A percentile compares a stretch with the other conserved stretches of the same genome.
These are phyloP conservation scores for Notamacropus eugenii DNA, from an alignment of 2,797 vertebrate genomes.

Conservation along the genomic window DNA sequence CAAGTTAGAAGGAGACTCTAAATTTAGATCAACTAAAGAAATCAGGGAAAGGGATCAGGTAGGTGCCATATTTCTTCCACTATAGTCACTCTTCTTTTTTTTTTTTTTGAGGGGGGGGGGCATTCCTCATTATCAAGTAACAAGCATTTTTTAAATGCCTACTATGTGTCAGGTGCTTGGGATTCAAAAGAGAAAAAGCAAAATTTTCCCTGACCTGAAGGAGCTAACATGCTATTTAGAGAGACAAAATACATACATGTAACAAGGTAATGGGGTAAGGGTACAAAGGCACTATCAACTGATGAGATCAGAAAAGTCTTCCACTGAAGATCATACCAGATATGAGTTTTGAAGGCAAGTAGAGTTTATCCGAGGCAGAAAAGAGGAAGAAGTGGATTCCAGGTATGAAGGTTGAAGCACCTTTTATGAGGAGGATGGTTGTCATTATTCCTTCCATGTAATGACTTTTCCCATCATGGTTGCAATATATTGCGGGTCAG, in stretches of 20 bases:
- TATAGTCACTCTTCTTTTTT: not conserved
- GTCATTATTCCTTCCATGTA: not conserved
- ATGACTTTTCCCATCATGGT: not conserved
- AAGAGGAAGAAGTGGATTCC: not conserved
- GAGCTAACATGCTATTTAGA: not conserved
- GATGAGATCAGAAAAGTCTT: not conserved
- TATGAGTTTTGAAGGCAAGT: not conserved
- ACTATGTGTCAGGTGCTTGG: not conserved
- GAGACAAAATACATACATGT: not conserved
- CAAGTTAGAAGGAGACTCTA: conserved; percentile 61
- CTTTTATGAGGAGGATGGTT: not conserved
- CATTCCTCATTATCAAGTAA: not conserved
- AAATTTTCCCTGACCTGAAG: not conserved
- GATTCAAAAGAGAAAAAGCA: not conserved
- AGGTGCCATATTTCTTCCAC: conserved; percentile 60
- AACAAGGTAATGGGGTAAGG: not conserved
- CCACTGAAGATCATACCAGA: not conserved
- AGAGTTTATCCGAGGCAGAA: not conserved
- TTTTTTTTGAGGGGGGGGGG: not conserved
- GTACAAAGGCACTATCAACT: not conserved
- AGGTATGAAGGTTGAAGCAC: not conserved
- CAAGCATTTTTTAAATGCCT: not conserved
- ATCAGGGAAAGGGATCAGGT: not conserved
- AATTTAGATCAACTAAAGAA: conserved; percentile 31
- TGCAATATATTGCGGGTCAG: not conserved